Evolutionary conservation across 37 sponge, comb jelly and placozoan species (phyloP), one percentile per base, ranked within the genome.

Genomic region (Spongilla lacustris): DNA sequence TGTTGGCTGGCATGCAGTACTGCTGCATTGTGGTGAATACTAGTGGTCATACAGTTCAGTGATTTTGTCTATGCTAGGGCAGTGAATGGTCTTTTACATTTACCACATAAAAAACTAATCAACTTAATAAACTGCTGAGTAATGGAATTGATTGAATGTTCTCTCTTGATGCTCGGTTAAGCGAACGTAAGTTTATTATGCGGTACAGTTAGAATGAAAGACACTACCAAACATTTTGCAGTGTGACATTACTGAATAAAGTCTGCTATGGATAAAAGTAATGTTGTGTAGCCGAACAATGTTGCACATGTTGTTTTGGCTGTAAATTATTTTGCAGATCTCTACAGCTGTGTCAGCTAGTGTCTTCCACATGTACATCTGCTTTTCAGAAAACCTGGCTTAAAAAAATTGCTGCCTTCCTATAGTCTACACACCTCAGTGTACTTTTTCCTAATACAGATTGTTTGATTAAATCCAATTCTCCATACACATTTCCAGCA

Each of bases 301-400:
- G 14, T 25, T 30, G 28, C 83, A 73, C 25, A 73, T 73, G 26
- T 41, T 26, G 10, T 71, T n/a, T 28, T 36, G 27, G 26, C 22
- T 26, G 83, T 82, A 82, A 27, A 82, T 17, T 17, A 82, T 30
- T 50, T 71, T 27, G 2, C 50, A 10, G 2, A 82, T 82, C 26
- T 82, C 83, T 49, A 73, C 73, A 27, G 83, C 83, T 28, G 83
- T 82, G 9, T 38, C n/a, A 82, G 71, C 26, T 23, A 82, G 36
- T 6, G 25, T 22, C 31, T 30, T 74, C 23, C 4, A 74, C 23
- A 34, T 23, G 23, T 3, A 22, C 32, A 31, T 30, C 23, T 32
- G 75, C 31, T 23, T 30, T 74, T 4, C 23, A 5, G 23, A 74
- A 34, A 26, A 8, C 22, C 22, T 74, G 27, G 75, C 31, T 33